Evolutionary conservation across 2,797 vertebrate genomes (phyloP).

Genomic region (Galagoides demidoff): DNA sequence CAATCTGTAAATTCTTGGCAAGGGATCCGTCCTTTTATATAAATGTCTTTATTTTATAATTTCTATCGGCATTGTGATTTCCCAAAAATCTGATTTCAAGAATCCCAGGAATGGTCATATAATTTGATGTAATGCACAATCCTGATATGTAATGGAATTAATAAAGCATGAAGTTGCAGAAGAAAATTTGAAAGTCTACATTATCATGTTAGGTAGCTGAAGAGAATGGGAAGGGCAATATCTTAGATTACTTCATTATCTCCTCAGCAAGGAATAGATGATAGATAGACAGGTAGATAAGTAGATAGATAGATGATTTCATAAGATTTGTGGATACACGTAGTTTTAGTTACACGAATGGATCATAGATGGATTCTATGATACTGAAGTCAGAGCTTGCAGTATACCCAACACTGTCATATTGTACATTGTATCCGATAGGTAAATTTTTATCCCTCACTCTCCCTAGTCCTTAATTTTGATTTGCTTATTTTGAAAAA

Average conservation of each 20-base stretch:
- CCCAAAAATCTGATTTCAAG: background rate
- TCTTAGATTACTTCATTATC: background rate
- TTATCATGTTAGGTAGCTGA: background rate
- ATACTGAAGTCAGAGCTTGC: background rate
- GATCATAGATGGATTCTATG: background rate
- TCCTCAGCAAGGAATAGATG: background rate
- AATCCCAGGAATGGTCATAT: background rate
- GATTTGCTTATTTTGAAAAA: conserved; percentile 17
- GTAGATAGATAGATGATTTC: background rate
- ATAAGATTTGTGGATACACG: background rate
- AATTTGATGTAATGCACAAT: background rate
- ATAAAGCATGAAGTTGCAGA: background rate
- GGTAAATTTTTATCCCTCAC: background rate
- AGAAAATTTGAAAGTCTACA: conserved; percentile 22
- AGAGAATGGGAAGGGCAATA: background rate
- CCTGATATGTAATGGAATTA: background rate
- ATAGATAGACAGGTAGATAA: background rate
- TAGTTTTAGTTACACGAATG: background rate
- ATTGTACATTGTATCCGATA: background rate
- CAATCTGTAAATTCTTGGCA: conserved; percentile 36
- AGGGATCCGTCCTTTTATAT: background rate
- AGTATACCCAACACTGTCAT: background rate
- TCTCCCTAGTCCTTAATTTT: background rate
- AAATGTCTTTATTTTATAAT: background rate
- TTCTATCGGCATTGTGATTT: background rate